Evolutionary conservation across 2,888 invertebrate genomes (phyloP).

Genomic region (Platycheirus albimanus): DNA sequence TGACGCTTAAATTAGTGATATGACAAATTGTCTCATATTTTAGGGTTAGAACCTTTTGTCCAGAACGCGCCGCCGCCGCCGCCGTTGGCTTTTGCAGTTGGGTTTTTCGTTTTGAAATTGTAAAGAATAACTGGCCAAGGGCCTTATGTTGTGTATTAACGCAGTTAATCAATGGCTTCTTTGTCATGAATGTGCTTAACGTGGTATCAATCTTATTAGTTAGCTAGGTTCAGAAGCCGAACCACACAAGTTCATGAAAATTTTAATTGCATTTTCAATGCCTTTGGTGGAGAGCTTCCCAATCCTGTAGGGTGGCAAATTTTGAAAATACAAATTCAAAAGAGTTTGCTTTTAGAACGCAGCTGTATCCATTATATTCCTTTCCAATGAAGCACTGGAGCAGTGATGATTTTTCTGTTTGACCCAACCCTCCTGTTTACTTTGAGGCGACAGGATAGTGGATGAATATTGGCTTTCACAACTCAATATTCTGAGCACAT

Average conservation of each 20-base stretch:
- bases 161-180: constrained; percentile 29
- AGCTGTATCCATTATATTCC: no score
- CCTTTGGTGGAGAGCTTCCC: no score
- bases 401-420: no score
- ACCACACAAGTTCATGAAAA: not conserved
- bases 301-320: no score
- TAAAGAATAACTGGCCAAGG: not conserved
- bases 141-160: not conserved
- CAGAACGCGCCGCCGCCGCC: not conserved
- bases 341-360: no score
- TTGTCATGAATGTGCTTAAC: not conserved
- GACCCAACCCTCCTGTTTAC: no score
- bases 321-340: no score
- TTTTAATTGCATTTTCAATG: no score
- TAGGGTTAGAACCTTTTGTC: constrained; percentile 27
- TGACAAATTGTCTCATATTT: constrained; percentile 69
- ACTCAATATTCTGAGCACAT: no score
- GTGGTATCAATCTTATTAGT: not conserved
- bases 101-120: not conserved
- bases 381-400: no score
- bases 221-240: not conserved
- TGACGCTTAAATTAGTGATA: constrained; percentile 62
- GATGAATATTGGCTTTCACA: no score
- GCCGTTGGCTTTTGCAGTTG: constrained; percentile 18
- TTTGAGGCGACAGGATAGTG: no score